Evolutionary conservation across 1,140 invertebrate species (phyloP).

Genomic region (Lasaia peninsularis): DNA sequence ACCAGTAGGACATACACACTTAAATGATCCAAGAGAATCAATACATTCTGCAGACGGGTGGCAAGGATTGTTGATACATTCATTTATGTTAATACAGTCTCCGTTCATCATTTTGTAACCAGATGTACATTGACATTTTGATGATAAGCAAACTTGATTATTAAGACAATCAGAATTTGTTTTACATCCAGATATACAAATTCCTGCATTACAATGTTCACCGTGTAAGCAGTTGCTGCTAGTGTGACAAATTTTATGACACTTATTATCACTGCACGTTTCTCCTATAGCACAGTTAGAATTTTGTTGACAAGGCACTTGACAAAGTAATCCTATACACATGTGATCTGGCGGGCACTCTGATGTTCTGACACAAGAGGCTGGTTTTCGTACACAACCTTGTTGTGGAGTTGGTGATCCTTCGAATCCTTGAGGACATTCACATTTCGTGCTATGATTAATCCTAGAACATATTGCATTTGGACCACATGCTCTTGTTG

Average conservation of each 20-base stretch:
- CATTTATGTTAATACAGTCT: slow-evolving; percentile 87
- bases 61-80: slow-evolving; percentile 88
- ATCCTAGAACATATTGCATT: slow-evolving; percentile 88
- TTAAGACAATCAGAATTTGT: slow-evolving; percentile 87
- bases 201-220: slow-evolving; percentile 89
- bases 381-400: slow-evolving; percentile 88
- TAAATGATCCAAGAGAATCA: slow-evolving; percentile 88
- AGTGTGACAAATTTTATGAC: slow-evolving; percentile 90
- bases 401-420: slow-evolving; percentile 92
- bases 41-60: slow-evolving; percentile 87
- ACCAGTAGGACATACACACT: slow-evolving; percentile 86
- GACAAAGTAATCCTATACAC: slow-evolving; percentile 86
- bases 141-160: slow-evolving; percentile 88
- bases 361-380: slow-evolving; percentile 79
- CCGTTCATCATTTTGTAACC: slow-evolving; percentile 84
- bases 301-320: slow-evolving; percentile 84
- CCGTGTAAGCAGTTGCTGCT: slow-evolving; percentile 93
- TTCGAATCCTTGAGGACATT: slow-evolving; percentile 89
- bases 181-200: slow-evolving; percentile 89
- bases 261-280: slow-evolving; percentile 87
- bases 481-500: slow-evolving; percentile 87
- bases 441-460: slow-evolving; percentile 85
- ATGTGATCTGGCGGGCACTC: slow-evolving; percentile 85
- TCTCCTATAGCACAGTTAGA: slow-evolving; percentile 89
- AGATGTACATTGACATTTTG: slow-evolving; percentile 86